Conservation (phyloP, 2,888 invertebrate species). For the Neocrepidodera transversa region DNA sequence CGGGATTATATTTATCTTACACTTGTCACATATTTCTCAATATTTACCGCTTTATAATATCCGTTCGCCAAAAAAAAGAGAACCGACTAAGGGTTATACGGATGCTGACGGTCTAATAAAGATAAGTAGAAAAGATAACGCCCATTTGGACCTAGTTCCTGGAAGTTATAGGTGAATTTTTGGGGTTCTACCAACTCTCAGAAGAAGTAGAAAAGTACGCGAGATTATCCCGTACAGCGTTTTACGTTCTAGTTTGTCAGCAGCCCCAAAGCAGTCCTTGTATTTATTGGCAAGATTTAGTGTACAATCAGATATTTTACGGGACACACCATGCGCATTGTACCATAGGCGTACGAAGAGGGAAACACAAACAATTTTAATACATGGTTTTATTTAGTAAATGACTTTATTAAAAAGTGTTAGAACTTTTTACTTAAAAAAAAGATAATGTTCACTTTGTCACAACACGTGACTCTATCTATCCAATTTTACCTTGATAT, state of each 20-base stretch:
- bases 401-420: no score
- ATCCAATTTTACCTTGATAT: no score
- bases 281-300: conserved; percentile 30
- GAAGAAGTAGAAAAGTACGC: conserved; percentile 41
- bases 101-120: conserved; percentile 32
- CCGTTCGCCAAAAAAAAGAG: conserved; percentile 8
- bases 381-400: no score
- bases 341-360: background rate
- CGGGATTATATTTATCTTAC: no score
- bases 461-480: no score
- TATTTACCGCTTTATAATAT: conserved; percentile 20
- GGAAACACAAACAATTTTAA: no score
- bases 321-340: background rate
- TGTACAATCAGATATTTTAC: conserved; percentile 33
- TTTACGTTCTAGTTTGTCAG: conserved; percentile 45
- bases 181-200: conserved; percentile 30
- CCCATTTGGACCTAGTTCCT: conserved; percentile 28
- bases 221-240: conserved; percentile 47
- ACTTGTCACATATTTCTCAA: background rate
- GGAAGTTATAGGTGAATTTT: conserved; percentile 37
- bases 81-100: conserved; percentile 13
- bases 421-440: no score
- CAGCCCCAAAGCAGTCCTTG: conserved; percentile 35
- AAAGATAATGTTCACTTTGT: no score
- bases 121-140: conserved; percentile 32